Percentiles rank a stretch among this genome's conserved stretches.
Conservation (phyloP, 2,113 vertebrate species). For the Pipra filicauda region DNA sequence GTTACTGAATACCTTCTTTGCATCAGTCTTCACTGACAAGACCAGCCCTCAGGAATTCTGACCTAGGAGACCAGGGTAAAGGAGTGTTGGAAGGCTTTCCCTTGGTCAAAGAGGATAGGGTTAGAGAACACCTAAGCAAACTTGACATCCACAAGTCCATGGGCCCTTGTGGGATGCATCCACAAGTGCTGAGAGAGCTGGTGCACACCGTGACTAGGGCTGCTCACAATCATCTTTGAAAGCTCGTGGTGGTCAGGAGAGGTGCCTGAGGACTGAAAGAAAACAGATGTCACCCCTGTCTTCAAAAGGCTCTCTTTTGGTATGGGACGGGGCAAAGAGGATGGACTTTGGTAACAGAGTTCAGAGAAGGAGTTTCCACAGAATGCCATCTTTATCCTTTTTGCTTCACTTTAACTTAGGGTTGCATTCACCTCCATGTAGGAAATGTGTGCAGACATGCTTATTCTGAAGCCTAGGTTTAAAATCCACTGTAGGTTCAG, state of each 20-base stretch:
- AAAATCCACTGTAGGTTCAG: background rate
- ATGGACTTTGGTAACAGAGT: background rate
- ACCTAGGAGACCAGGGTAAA: background rate
- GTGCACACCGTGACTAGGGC: fast-evolving
- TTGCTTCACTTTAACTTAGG: background rate
- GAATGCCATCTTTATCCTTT: background rate
- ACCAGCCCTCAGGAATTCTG: background rate
- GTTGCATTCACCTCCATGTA: background rate
- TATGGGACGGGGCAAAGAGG: background rate
- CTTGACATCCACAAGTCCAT: background rate
- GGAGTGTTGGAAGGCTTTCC: background rate
- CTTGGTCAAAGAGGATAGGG: background rate
- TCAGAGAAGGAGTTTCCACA: background rate
- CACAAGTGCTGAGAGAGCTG: background rate
- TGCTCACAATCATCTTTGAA: background rate
- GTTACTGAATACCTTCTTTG: background rate
- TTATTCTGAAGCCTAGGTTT: background rate
- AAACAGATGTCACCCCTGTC: background rate
- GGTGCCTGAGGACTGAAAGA: background rate
- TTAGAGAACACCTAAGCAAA: background rate
- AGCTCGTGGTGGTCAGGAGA: background rate
- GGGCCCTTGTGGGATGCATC: background rate
- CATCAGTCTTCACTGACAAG: background rate
- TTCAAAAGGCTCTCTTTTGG: background rate
- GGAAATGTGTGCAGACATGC: background rate